Base-by-base conservation (phyloP, 2,113 vertebrate genomes). In the Phylloscopus trochiloides region DNA sequence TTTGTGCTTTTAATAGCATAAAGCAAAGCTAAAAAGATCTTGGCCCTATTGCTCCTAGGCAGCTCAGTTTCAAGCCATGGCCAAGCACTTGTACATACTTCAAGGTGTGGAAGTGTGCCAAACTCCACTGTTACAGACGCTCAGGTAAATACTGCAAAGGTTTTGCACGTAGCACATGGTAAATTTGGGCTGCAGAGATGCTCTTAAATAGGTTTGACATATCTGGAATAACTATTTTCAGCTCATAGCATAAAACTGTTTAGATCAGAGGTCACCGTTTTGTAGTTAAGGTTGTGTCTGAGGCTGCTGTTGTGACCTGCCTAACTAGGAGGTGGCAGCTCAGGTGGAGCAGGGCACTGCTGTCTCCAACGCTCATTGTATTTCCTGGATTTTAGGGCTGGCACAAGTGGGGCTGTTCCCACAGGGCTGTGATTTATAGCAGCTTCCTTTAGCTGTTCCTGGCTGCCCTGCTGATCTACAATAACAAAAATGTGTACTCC, bases 1-100 rank as follows among this genome's bases (percentile, higher is more conserved):
- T 96, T 95, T 96, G 76, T 96, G 92, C 87, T 94, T 96, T 94
- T 95, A 92, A 95, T 91, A 93, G 85, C 79, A 57, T 79, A 94
- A 95, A 96, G 86, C 68, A 90, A 92, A 94, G 62, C 83, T 94
- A 71, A 70, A 82, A 96, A 91, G 76, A 71, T 92, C 80, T 89
- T 92, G 88, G 87, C 91, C 93, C 58, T 83, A 68, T 93, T 96
- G 83, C 94, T 93, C 38, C 76, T 90, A 57, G 88, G 78, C 87
- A 95, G 85, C 82, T 94, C 89, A 55, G 52, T 97, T 97, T 95
- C 73, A 84, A 47, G 87, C 89, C 54, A 22, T 61, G 67, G 65
- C 66, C 66, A 90, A 92, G 47, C 7, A 18, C 54, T 96, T 90
- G 70, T 3, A 61, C 73, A 6, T 66, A 72, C 93, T 93, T 96